These are phyloP conservation scores for Nasonia vitripennis DNA, from an alignment of 1,140 invertebrate genomes.

Conservation along the genomic window DNA sequence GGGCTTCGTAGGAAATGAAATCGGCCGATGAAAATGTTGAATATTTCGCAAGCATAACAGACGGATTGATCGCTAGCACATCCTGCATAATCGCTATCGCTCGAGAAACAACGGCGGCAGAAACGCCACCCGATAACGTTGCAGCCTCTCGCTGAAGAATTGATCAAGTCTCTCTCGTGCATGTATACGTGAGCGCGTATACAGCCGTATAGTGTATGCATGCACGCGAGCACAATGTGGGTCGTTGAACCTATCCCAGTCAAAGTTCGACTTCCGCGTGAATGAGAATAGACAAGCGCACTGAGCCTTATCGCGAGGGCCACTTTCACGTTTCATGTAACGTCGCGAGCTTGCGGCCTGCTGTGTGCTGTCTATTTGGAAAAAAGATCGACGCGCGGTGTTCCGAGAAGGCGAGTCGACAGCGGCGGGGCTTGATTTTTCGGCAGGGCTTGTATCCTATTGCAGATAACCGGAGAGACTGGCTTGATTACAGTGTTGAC, in stretches of 20 bases:
- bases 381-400: neutral
- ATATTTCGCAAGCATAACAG: neutral
- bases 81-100: neutral
- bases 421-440: neutral
- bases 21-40: neutral
- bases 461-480: neutral
- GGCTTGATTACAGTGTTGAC: neutral
- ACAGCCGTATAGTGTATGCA: neutral
- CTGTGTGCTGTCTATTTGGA: neutral
- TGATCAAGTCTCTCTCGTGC: slow-evolving; percentile 17
- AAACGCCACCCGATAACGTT: neutral
- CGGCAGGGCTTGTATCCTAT: too few species aligned
- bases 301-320: neutral
- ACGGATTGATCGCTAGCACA: neutral
- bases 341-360: neutral
- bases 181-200: neutral
- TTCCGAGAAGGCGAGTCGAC: neutral
- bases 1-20: neutral
- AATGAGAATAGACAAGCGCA: slow-evolving; percentile 25
- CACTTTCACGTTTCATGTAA: neutral
- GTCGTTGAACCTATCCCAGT: slow-evolving; percentile 24
- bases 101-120: too few species aligned
- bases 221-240: neutral
- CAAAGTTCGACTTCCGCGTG: slow-evolving; percentile 4
- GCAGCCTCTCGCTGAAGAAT: neutral